Evolutionary conservation across 1,140 invertebrate species (phyloP).

Genomic region (Heliconius hermathena): DNA sequence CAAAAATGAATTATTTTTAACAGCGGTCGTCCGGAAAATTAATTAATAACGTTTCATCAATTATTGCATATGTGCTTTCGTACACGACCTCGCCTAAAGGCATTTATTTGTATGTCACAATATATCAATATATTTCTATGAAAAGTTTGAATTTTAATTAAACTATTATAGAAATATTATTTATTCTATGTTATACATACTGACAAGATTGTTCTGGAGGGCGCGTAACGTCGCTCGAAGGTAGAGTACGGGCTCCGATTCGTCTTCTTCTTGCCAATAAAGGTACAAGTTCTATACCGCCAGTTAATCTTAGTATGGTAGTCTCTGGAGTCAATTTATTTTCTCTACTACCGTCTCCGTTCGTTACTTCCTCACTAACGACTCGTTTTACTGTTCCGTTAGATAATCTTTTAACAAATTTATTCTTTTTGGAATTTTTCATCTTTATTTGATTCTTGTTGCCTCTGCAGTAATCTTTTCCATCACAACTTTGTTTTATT

Average conservation of each 20-base stretch:
- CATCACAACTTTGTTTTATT: slow-evolving; percentile 38
- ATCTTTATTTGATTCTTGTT: slow-evolving; percentile 48
- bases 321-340: slow-evolving; percentile 78
- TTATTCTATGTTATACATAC: slow-evolving; percentile 52
- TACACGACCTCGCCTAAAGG: not conserved
- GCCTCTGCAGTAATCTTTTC: slow-evolving; percentile 36
- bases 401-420: slow-evolving; percentile 63
- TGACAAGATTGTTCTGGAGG: slow-evolving; percentile 68
- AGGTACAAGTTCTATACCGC: slow-evolving; percentile 87
- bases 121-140: not conserved
- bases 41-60: slow-evolving; percentile 33
- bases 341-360: slow-evolving; percentile 43
- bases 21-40: slow-evolving; percentile 22
- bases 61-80: slow-evolving; percentile 15
- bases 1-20: slow-evolving; percentile 38
- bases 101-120: not conserved
- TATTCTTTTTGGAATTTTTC: slow-evolving; percentile 52
- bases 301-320: slow-evolving; percentile 77
- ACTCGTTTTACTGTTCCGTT: slow-evolving; percentile 57
- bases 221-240: slow-evolving; percentile 84
- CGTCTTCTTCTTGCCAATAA: slow-evolving; percentile 82
- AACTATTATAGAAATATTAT: not conserved
- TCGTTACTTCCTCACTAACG: slow-evolving; percentile 45
- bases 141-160: not conserved
- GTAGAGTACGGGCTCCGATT: slow-evolving; percentile 70